These are phyloP conservation scores for Heliconius erato DNA, from an alignment of 2,888 invertebrate genomes.

Conservation along the genomic window DNA sequence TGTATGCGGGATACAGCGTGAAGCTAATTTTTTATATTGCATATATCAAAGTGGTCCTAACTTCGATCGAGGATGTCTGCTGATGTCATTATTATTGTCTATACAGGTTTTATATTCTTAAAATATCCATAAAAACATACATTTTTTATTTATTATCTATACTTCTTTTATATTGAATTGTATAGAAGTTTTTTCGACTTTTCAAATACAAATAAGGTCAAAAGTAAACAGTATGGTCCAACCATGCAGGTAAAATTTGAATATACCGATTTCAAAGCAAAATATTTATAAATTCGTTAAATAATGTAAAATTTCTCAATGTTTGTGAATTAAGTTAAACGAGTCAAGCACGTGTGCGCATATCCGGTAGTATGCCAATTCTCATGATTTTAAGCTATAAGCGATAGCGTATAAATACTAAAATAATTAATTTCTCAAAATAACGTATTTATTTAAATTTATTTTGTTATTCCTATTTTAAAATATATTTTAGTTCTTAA, in stretches of 20 bases:
- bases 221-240: background rate
- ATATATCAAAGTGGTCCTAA: background rate
- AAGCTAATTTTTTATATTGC: too few relatives aligned
- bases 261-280: background rate
- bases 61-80: background rate
- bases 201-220: background rate
- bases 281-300: constrained; percentile 1
- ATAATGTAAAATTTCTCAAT: constrained; percentile 20
- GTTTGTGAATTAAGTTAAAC: constrained; percentile 43
- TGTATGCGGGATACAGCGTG: too few relatives aligned
- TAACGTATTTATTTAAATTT: background rate
- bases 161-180: background rate
- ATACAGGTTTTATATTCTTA: background rate
- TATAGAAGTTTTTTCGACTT: background rate
- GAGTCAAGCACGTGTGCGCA: constrained; percentile 41
- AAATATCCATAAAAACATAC: background rate
- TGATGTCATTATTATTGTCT: background rate
- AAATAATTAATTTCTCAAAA: background rate
- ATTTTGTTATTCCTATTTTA: too few relatives aligned
- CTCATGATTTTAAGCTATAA: background rate
- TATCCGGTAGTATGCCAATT: too few relatives aligned
- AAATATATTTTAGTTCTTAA: too few relatives aligned
- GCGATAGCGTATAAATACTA: background rate
- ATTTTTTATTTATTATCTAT: background rate
- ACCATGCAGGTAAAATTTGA: background rate